A percentile compares a stretch with the other conserved stretches of the same genome.
These are phyloP conservation scores for Pterostichus niger DNA, from an alignment of 2,888 invertebrate genomes.

Conservation along the genomic window DNA sequence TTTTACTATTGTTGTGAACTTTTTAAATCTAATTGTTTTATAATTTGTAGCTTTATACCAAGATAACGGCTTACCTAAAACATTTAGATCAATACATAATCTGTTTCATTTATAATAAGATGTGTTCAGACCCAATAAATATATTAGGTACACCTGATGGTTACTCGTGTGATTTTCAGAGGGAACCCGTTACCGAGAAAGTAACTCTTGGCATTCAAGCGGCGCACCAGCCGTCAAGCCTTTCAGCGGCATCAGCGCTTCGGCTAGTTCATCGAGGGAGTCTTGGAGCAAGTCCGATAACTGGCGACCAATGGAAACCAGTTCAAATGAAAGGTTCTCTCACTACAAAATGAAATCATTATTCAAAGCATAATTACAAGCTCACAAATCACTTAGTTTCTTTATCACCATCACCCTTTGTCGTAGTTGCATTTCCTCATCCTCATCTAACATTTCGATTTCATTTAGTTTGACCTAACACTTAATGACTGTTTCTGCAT, in stretches of 20 bases:
- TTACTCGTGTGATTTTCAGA: slow-evolving; percentile 4
- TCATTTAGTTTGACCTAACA: slow-evolving; percentile 70
- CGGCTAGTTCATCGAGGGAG: slow-evolving; percentile 46
- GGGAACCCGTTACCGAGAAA: slow-evolving; percentile 55
- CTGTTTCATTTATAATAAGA: too few species aligned
- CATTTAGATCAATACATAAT: too few species aligned
- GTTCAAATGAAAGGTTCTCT: slow-evolving; percentile 59
- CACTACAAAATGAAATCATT: slow-evolving; percentile 5
- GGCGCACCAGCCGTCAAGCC: slow-evolving; percentile 45
- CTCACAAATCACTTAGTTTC: too few species aligned
- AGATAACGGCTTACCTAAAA: too few species aligned
- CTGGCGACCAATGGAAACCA: slow-evolving; percentile 63
- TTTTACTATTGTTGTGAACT: too few species aligned
- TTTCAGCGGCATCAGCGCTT: slow-evolving; percentile 54
- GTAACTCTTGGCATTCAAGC: slow-evolving; percentile 59
- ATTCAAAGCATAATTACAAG: too few species aligned
- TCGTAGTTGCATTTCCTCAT: not conserved
- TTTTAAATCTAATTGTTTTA: too few species aligned
- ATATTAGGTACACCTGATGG: too few species aligned
- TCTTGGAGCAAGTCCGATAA: slow-evolving; percentile 62
- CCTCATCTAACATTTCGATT: slow-evolving; percentile 38
- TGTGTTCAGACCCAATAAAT: too few species aligned
- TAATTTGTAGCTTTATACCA: too few species aligned
- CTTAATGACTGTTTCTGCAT: slow-evolving; percentile 32
- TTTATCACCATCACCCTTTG: not conserved